Evolutionary conservation across 2,797 vertebrate species (phyloP).

Genomic region (Etheostoma nigrum): DNA sequence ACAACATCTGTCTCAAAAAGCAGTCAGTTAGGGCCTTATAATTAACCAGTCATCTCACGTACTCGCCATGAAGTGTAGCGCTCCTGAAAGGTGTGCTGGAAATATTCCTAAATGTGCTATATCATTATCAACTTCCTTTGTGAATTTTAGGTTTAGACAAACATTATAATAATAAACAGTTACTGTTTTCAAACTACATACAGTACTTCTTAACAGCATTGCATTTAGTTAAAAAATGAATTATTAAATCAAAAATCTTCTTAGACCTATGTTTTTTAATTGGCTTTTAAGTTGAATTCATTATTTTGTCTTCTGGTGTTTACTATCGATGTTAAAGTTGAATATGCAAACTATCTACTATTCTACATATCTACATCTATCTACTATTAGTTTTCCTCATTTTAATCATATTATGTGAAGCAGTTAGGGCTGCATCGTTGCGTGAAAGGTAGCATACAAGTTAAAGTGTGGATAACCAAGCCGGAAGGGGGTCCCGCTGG

Average conservation of each 20-base stretch:
- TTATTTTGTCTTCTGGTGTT: background rate
- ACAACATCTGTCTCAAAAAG: conserved; percentile 73
- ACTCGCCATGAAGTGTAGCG: background rate
- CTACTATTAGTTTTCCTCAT: background rate
- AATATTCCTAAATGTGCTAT: conserved; percentile 13
- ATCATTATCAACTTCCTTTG: background rate
- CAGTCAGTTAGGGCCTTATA: conserved; percentile 49
- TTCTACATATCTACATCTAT: background rate
- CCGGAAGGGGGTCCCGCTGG: too few relatives aligned
- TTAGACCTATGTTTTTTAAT: background rate
- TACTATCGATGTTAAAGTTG: background rate
- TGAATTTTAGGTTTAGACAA: background rate
- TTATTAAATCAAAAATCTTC: background rate
- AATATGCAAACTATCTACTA: background rate
- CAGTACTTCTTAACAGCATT: background rate
- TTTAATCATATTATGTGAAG: background rate
- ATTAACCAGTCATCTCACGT: conserved; percentile 44
- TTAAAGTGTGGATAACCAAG: too few relatives aligned
- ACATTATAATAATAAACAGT: background rate
- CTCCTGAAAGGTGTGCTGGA: conserved; percentile 3
- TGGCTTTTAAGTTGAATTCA: background rate
- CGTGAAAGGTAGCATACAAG: background rate
- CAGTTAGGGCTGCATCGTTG: background rate
- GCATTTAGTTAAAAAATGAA: too few relatives aligned
- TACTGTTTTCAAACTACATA: background rate